A percentile compares a stretch with the other conserved stretches of the same genome.
Evolutionary conservation across 2,888 invertebrate genomes (phyloP).

Genomic region (Esperia sulphurella): DNA sequence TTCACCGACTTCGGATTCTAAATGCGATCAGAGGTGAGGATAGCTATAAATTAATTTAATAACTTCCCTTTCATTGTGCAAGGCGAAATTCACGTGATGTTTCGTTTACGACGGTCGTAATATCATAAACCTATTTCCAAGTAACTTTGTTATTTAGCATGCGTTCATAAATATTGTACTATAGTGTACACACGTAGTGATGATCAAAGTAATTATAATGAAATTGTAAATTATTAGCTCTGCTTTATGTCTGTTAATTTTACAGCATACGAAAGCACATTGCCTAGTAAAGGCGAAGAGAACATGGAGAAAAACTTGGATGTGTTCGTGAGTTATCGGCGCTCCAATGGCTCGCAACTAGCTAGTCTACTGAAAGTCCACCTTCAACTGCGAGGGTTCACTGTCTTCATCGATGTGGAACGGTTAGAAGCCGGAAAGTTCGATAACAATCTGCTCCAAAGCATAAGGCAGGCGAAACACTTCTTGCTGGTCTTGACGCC

Average conservation of each 20-base stretch:
- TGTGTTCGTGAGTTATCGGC: constrained; percentile 98
- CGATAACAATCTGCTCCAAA: constrained; percentile 97
- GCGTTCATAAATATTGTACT: not conserved
- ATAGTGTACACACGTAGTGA: constrained; percentile 5
- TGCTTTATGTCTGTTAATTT: constrained; percentile 20
- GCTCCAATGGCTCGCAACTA: constrained; percentile 98
- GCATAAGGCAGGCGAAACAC: constrained; percentile 97
- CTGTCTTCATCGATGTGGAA: constrained; percentile 99
- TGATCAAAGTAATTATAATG: constrained; percentile 7
- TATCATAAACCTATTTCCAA: constrained; percentile 17
- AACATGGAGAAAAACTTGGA: constrained; percentile 94
- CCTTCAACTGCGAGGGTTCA: constrained; percentile 95
- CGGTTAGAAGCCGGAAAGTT: constrained; percentile 98
- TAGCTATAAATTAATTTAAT: constrained; percentile 10
- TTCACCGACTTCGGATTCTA: constrained; percentile 94
- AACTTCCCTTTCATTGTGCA: constrained; percentile 9
- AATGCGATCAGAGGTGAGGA: constrained; percentile 87
- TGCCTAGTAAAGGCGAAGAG: constrained; percentile 85
- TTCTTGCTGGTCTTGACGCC: constrained; percentile 98
- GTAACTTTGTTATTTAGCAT: constrained; percentile 4
- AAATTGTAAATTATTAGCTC: not conserved
- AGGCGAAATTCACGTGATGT: constrained; percentile 7
- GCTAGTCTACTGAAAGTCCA: constrained; percentile 98
- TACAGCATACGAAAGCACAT: constrained; percentile 81
- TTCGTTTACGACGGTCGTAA: constrained; percentile 19